Evolutionary conservation across 2,797 vertebrate genomes (phyloP).

Genomic region (Notamacropus eugenii): DNA sequence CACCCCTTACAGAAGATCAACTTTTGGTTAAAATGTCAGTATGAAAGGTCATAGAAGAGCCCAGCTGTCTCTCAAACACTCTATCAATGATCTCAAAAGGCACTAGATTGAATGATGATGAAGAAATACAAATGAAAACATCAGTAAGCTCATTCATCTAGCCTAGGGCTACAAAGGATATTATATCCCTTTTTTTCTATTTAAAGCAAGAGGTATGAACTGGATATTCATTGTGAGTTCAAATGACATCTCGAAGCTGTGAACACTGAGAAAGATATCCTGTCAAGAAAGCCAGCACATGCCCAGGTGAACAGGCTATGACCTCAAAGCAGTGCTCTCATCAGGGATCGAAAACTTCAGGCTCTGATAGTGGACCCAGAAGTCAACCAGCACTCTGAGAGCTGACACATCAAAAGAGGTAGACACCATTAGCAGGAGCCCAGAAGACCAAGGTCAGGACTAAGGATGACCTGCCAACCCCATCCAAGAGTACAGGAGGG

Average conservation of each 20-base stretch:
- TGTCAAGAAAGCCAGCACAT: not conserved
- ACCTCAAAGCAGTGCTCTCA: not conserved
- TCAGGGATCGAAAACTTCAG: accelerated
- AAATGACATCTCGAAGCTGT: not conserved
- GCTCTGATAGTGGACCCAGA: not conserved
- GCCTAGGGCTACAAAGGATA: not conserved
- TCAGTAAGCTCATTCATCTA: not conserved
- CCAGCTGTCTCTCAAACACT: not conserved
- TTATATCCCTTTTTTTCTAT: not conserved
- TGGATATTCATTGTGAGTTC: not conserved
- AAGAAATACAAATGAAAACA: not conserved
- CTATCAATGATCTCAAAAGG: not conserved
- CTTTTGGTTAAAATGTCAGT: not conserved
- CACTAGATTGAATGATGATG: not conserved
- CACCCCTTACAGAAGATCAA: not conserved
- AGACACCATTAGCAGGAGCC: not conserved
- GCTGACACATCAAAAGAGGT: not conserved
- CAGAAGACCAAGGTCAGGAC: not conserved
- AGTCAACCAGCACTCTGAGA: not conserved
- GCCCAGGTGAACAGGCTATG: not conserved
- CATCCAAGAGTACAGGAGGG: not conserved
- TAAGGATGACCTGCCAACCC: not conserved
- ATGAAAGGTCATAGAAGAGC: not conserved
- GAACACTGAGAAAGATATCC: not conserved
- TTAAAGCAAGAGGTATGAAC: not conserved